phyloP scores from a whole-genome alignment of 2,113 vertebrate genomes.

The Salvelinus namaycush region DNA sequence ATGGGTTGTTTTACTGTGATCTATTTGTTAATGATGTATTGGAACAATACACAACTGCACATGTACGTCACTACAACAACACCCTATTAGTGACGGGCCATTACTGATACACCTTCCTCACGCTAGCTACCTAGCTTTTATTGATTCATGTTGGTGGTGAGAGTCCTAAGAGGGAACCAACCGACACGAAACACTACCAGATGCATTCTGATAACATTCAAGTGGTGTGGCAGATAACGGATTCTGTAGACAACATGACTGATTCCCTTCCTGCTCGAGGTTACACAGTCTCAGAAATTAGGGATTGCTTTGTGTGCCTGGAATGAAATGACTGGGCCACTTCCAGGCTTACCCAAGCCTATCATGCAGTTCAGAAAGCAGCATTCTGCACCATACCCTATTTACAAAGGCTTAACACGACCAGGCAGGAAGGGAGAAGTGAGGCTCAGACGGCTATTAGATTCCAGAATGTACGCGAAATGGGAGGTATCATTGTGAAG shows the following conservation, averaged over 20 bases:
- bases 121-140: neutral
- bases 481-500: neutral
- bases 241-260: neutral
- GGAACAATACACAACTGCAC: too few species aligned
- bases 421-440: neutral
- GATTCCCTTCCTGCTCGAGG: neutral
- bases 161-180: neutral
- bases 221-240: neutral
- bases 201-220: neutral
- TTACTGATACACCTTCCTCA: too few species aligned
- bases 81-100: too few species aligned
- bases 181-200: neutral
- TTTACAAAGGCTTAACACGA: neutral
- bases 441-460: neutral
- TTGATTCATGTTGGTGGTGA: neutral
- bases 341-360: neutral
- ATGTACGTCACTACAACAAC: too few species aligned
- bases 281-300: neutral
- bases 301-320: conserved; percentile 1
- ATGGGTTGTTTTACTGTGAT: too few species aligned
- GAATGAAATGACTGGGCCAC: neutral
- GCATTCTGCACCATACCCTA: neutral
- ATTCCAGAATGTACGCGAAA: neutral
- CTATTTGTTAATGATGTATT: too few species aligned
- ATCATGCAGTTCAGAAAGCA: neutral